These are phyloP conservation scores for Spatulosminthurus flaviceps DNA, from an alignment of 2,888 invertebrate genomes.

Conservation along the genomic window DNA sequence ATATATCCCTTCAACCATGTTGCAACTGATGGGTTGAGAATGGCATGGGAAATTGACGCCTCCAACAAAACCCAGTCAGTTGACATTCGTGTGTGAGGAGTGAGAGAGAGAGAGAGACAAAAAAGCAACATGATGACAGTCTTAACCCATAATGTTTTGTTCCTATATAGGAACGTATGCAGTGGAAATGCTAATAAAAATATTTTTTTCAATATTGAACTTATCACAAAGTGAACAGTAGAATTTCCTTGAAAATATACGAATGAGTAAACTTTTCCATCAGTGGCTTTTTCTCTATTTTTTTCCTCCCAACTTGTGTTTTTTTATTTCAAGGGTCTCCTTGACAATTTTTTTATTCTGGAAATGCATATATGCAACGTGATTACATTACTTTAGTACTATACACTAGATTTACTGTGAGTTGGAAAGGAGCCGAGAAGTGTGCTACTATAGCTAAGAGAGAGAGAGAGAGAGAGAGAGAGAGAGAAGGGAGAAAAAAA, in stretches of 20 bases:
- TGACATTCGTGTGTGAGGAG: neutral
- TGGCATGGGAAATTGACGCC: constrained; percentile 9
- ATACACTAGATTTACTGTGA: neutral
- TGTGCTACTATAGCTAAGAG: neutral
- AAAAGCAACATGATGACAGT: neutral
- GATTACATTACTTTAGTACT: neutral
- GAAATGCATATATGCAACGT: neutral
- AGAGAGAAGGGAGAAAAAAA: neutral
- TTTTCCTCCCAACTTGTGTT: no score
- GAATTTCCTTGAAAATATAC: neutral
- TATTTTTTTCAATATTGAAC: no score
- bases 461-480: neutral
- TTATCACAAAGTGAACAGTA: no score
- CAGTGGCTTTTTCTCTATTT: no score
- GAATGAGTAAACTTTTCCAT: constrained; percentile 8
- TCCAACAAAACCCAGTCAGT: neutral
- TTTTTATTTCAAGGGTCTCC: no score
- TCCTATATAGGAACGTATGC: no score
- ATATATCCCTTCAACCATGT: no score
- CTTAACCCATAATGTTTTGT: no score
- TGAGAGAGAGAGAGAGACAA: no score
- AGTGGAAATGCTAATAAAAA: no score
- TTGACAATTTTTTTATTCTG: neutral
- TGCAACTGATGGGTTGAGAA: neutral
- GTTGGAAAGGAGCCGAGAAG: neutral